phyloP scores from a whole-genome alignment of 2,113 vertebrate species.

The Patagioenas fasciata region DNA sequence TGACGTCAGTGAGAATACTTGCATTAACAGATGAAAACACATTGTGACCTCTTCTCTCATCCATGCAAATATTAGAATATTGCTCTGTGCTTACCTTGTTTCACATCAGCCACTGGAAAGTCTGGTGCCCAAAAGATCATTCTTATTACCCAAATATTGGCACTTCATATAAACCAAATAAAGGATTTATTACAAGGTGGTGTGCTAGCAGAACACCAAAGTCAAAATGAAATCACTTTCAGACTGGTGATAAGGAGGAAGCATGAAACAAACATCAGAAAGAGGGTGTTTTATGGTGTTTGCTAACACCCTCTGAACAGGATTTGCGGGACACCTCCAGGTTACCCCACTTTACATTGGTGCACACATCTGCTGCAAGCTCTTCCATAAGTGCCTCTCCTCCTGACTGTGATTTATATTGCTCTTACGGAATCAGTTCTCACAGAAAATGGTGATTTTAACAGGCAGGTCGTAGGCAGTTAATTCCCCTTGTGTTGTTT shows the following conservation, averaged over 20 bases:
- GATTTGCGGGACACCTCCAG: neutral
- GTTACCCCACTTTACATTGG: neutral
- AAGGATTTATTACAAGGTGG: neutral
- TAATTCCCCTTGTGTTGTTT: neutral
- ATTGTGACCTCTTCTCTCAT: neutral
- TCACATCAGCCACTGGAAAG: neutral
- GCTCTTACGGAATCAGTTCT: neutral
- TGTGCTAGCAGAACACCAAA: neutral
- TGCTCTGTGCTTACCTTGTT: neutral
- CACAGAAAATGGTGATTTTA: neutral
- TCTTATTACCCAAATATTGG: conserved; percentile 36
- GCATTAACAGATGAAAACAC: neutral
- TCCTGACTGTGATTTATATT: neutral
- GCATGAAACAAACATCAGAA: neutral
- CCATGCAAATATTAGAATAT: neutral
- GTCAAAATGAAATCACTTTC: neutral
- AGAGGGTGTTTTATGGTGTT: neutral
- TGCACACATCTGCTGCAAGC: neutral
- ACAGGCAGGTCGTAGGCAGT: neutral
- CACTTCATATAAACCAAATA: neutral
- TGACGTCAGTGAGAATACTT: neutral
- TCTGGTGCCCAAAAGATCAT: conserved; percentile 25
- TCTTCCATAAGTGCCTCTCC: neutral
- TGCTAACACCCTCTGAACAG: neutral
- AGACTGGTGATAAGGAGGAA: neutral